Evolutionary conservation across 2,113 vertebrate species (phyloP).

Genomic region (Eira barbara): DNA sequence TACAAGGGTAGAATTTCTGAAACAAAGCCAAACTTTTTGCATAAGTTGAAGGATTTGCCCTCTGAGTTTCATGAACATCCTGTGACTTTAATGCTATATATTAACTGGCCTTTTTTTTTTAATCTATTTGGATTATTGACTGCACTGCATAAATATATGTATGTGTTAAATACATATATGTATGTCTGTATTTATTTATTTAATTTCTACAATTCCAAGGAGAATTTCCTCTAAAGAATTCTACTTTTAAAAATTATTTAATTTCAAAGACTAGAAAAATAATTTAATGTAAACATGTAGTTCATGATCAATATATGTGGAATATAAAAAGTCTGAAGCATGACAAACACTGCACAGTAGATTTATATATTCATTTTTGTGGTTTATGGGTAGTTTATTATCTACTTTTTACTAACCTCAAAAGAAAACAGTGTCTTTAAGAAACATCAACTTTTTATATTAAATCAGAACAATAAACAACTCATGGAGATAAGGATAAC

Average conservation of each 20-base stretch:
- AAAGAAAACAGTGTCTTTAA: conserved; percentile 58
- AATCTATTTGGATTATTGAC: background rate
- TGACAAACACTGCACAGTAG: conserved; percentile 31
- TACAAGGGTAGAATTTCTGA: background rate
- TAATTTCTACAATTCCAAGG: background rate
- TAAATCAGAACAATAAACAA: conserved; percentile 63
- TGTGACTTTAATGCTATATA: background rate
- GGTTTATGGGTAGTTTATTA: conserved; percentile 40
- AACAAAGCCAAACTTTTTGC: background rate
- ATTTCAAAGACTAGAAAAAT: background rate
- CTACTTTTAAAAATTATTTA: conserved; percentile 24
- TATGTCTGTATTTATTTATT: background rate
- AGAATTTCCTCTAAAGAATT: background rate
- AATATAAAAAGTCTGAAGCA: conserved; percentile 1
- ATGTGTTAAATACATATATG: background rate
- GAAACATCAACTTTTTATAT: conserved; percentile 39
- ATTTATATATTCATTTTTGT: conserved; percentile 8
- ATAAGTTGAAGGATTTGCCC: background rate
- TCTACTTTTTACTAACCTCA: conserved; percentile 25
- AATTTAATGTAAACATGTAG: background rate
- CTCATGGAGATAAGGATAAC: conserved; percentile 61
- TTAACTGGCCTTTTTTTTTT: background rate
- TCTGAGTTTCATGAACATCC: background rate
- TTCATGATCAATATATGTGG: background rate
- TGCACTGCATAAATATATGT: background rate